Evolutionary conservation across 2,888 invertebrate species (phyloP).

Genomic region (Cheilosia soror): DNA sequence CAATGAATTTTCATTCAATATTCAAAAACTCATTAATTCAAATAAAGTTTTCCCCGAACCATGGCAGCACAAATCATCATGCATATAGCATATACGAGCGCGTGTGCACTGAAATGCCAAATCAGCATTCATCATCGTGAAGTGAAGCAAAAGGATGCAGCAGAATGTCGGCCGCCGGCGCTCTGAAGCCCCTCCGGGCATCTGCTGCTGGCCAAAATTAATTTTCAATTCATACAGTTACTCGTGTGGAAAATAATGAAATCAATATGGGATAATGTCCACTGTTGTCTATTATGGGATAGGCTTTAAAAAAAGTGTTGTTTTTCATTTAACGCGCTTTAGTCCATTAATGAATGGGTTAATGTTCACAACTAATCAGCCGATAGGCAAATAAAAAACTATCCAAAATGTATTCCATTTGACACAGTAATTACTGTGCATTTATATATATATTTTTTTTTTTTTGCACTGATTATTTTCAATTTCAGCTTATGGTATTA

Average conservation of each 20-base stretch:
- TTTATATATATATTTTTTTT: neutral
- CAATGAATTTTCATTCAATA: constrained; percentile 58
- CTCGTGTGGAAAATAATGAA: constrained; percentile 58
- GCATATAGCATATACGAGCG: constrained; percentile 1
- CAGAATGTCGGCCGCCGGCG: neutral
- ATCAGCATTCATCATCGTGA: constrained; percentile 55
- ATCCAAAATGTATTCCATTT: neutral
- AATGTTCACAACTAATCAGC: constrained; percentile 8
- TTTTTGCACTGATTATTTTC: neutral
- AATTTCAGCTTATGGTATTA: neutral
- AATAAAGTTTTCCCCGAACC: constrained; percentile 43
- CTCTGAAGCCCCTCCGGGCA: constrained; percentile 5
- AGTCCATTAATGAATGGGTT: constrained; percentile 1
- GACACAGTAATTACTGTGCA: neutral
- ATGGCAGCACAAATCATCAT: constrained; percentile 29
- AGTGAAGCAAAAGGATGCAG: constrained; percentile 26
- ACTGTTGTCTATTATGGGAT: constrained; percentile 36
- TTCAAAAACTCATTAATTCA: constrained; percentile 66
- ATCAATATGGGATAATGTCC: constrained; percentile 51
- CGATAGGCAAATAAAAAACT: neutral
- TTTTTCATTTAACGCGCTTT: constrained; percentile 10
- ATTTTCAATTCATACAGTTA: constrained; percentile 62
- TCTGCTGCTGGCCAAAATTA: constrained; percentile 39
- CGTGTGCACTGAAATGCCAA: constrained; percentile 48
- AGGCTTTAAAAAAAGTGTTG: constrained; percentile 1